Conservation (phyloP, 2,797 vertebrate species). For the Streptopelia turtur region DNA sequence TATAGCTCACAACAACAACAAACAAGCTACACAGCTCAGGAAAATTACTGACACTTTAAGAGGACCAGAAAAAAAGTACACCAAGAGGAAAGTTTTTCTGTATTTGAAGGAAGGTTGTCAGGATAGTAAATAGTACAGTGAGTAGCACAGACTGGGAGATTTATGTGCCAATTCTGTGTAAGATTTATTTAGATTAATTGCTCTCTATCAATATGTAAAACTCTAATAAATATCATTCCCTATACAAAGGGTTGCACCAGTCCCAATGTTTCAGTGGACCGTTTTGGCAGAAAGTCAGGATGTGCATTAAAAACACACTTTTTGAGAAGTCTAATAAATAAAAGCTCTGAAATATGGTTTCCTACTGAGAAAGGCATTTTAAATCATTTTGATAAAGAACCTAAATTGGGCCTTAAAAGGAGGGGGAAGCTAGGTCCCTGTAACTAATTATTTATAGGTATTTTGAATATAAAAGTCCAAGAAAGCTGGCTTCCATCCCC, state of each 20-base stretch:
- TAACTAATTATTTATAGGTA: conserved; percentile 82
- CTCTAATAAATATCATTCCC: conserved; percentile 79
- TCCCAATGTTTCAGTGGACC: conserved; percentile 73
- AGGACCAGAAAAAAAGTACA: neutral
- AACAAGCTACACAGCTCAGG: neutral
- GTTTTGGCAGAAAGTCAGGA: conserved; percentile 84
- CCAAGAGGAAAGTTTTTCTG: neutral
- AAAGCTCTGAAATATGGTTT: conserved; percentile 82
- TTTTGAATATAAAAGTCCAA: conserved; percentile 72
- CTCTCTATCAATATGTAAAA: conserved; percentile 77
- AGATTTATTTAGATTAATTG: conserved; percentile 81
- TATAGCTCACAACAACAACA: neutral
- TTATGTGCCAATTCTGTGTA: conserved; percentile 71
- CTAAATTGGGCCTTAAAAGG: conserved; percentile 80
- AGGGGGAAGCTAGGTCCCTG: conserved; percentile 63
- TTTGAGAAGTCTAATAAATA: conserved; percentile 83
- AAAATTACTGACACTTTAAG: neutral
- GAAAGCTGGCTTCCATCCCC: conserved; percentile 40
- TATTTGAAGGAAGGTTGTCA: conserved; percentile 42
- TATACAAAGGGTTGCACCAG: conserved; percentile 63
- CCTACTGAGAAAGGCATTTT: conserved; percentile 77
- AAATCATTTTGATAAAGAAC: conserved; percentile 85
- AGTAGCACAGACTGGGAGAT: conserved; percentile 62
- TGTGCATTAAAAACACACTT: conserved; percentile 85
- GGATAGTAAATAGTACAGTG: conserved; percentile 17